These are phyloP conservation scores for Brachionichthys hirsutus DNA, from an alignment of 2,113 vertebrate genomes.

Conservation along the genomic window DNA sequence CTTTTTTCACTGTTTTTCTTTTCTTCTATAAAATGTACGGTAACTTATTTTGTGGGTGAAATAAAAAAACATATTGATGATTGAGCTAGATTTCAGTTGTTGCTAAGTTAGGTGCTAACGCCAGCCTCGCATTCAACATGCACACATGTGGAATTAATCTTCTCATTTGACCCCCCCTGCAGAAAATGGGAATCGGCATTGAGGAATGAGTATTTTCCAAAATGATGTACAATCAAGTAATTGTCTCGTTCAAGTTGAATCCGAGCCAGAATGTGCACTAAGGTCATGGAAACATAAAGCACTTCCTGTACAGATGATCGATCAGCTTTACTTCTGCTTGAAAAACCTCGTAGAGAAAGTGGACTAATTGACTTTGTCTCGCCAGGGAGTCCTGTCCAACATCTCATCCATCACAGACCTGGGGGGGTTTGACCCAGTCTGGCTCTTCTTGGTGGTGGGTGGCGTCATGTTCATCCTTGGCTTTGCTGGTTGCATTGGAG, in stretches of 20 bases:
- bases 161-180: neutral
- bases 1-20: neutral
- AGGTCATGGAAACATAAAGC: too few species aligned
- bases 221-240: neutral
- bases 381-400: conserved; percentile 94
- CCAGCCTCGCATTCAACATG: neutral
- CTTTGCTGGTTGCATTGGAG: conserved; percentile 96
- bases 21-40: too few species aligned
- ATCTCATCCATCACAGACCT: conserved; percentile 98
- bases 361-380: neutral
- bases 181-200: neutral
- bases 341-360: too few species aligned
- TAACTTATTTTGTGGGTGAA: neutral
- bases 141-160: neutral
- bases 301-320: too few species aligned
- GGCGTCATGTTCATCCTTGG: conserved; percentile 98
- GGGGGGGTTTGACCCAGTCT: conserved; percentile 96
- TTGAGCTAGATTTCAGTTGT: neutral
- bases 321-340: neutral
- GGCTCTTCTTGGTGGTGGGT: conserved; percentile 96
- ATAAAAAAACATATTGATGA: neutral
- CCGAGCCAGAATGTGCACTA: too few species aligned
- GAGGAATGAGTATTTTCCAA: neutral
- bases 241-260: neutral
- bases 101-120: neutral